phyloP scores from a whole-genome alignment of 2,797 vertebrate species.

The Xiphophorus birchmanni region DNA sequence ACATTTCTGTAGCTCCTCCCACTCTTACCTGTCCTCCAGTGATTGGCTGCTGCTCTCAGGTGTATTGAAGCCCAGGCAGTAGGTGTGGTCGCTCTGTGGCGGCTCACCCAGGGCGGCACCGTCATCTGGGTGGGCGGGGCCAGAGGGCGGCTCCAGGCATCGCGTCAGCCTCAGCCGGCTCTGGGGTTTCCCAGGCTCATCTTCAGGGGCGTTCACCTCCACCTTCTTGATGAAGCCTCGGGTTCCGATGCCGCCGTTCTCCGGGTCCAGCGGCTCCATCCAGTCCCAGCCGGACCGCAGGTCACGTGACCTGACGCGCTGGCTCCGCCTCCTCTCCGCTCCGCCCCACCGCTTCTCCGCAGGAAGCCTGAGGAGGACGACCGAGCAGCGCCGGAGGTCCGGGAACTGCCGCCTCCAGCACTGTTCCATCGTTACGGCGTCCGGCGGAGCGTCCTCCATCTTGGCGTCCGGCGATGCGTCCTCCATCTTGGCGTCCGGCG shows the following conservation, averaged over 20 bases:
- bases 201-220: not conserved
- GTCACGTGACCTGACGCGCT: not conserved
- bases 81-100: slow-evolving; percentile 5
- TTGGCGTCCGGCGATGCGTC: not conserved
- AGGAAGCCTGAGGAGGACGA: not conserved
- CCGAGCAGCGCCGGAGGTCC: not conserved
- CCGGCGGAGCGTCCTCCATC: no score
- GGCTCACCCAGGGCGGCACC: no score
- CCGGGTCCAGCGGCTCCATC: not conserved
- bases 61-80: not conserved
- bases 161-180: not conserved
- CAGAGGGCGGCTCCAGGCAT: not conserved
- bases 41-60: slow-evolving; percentile 10
- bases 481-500: no score
- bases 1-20: not conserved
- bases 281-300: not conserved
- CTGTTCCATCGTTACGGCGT: not conserved
- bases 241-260: no score
- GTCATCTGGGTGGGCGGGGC: not conserved
- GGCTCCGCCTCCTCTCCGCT: not conserved
- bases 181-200: not conserved
- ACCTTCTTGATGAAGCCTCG: slow-evolving; percentile 11
- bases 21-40: slow-evolving; percentile 12
- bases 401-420: slow-evolving; percentile 11
- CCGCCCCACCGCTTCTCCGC: not conserved